Conservation (phyloP, 2,797 vertebrate genomes). For the Tolypeutes matacus region DNA sequence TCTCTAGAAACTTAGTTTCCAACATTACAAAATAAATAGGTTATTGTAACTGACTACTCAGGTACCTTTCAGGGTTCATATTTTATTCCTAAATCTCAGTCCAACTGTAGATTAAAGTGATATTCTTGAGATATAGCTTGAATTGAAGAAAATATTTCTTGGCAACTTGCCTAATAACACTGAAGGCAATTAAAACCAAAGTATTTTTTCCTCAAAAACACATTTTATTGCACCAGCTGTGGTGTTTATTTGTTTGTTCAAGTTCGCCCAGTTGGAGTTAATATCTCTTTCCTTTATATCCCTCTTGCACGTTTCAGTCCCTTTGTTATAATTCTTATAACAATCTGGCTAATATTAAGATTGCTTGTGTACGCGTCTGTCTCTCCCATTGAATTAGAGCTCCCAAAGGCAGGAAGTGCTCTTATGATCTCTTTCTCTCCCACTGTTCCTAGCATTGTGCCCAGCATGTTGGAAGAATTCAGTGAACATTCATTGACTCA, state of each 20-base stretch:
- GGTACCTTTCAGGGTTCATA: neutral
- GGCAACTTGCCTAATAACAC: constrained; percentile 80
- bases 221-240: constrained; percentile 83
- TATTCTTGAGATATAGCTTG: constrained; percentile 65
- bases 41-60: constrained; percentile 33
- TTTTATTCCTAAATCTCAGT: constrained; percentile 44
- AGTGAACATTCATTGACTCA: constrained; percentile 59
- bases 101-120: constrained; percentile 41
- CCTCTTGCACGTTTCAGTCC: constrained; percentile 71
- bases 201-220: constrained; percentile 72
- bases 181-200: constrained; percentile 81
- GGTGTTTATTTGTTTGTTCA: constrained; percentile 84
- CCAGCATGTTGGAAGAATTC: constrained; percentile 52
- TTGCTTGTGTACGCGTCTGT: constrained; percentile 24
- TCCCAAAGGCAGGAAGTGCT: constrained; percentile 59
- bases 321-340: constrained; percentile 67
- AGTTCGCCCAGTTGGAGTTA: constrained; percentile 82
- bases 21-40: neutral
- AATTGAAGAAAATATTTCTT: constrained; percentile 76
- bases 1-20: neutral
- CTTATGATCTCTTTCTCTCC: constrained; percentile 49
- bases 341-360: constrained; percentile 77
- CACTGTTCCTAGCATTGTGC: constrained; percentile 69
- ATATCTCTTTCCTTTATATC: constrained; percentile 79
- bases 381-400: constrained; percentile 67